Evolutionary conservation across 2,888 invertebrate genomes (phyloP).

Genomic region (Schrankia costaestrigalis): DNA sequence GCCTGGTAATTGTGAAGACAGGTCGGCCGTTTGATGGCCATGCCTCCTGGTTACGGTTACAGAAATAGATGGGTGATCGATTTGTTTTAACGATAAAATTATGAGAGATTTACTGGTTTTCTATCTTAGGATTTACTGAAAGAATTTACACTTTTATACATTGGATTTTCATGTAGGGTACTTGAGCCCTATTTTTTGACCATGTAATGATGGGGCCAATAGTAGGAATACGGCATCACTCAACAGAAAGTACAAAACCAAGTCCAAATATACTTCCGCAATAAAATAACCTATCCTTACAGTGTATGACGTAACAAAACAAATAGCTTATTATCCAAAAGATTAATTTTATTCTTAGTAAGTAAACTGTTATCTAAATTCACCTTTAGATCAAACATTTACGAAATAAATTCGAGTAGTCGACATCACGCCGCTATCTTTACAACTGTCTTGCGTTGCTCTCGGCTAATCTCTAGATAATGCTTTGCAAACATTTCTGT

Average conservation of each 20-base stretch:
- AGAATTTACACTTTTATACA: too few species aligned
- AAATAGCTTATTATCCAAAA: too few species aligned
- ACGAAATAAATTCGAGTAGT: constrained; percentile 48
- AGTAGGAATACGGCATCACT: too few species aligned
- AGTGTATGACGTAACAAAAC: too few species aligned
- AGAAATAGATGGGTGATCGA: constrained; percentile 25
- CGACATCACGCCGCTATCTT: constrained; percentile 46
- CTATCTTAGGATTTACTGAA: too few species aligned
- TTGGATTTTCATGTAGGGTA: too few species aligned
- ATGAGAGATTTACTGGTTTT: too few species aligned
- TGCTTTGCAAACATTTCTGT: constrained; percentile 41
- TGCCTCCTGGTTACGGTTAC: constrained; percentile 20
- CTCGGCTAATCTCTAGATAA: constrained; percentile 47
- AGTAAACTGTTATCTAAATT: constrained; percentile 38
- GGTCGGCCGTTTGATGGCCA: constrained; percentile 33
- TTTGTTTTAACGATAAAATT: constrained; percentile 24
- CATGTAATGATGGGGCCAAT: too few species aligned
- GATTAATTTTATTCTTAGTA: too few species aligned
- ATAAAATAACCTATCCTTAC: constrained; percentile 13
- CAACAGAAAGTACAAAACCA: too few species aligned
- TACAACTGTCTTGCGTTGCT: constrained; percentile 44
- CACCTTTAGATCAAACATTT: constrained; percentile 40
- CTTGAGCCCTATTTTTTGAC: too few species aligned
- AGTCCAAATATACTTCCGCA: background rate
- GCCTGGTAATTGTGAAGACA: constrained; percentile 56